These are phyloP conservation scores for Phylloscopus collybita DNA, from an alignment of 2,797 vertebrate species.

Conservation along the genomic window DNA sequence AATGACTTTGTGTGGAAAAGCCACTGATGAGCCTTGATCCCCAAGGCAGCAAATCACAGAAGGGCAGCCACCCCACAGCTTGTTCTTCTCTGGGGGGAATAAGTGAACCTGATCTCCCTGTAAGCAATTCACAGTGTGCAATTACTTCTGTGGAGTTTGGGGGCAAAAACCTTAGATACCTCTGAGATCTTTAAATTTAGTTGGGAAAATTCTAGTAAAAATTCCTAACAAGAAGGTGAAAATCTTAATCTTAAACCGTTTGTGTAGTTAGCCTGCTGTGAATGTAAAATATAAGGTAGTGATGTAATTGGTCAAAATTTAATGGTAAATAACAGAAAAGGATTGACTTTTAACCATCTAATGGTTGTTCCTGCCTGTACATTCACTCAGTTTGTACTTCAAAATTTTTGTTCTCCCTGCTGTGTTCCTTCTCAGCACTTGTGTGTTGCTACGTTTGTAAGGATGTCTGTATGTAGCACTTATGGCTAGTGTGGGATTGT, in stretches of 20 bases:
- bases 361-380: too few relatives aligned
- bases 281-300: background rate
- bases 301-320: background rate
- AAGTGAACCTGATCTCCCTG: accelerated
- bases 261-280: background rate
- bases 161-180: background rate
- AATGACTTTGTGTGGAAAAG: background rate
- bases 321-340: background rate
- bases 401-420: background rate
- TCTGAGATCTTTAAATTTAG: background rate
- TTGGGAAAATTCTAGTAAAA: background rate
- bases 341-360: background rate
- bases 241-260: background rate
- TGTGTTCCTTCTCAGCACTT: background rate
- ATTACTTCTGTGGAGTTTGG: background rate
- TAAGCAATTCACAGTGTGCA: background rate
- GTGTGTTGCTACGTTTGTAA: background rate
- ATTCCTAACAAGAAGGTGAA: background rate
- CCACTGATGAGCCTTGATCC: accelerated
- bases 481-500: background rate
- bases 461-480: background rate
- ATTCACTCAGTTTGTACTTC: background rate
- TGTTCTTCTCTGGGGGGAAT: background rate
- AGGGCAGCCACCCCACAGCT: accelerated
- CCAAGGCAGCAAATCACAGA: background rate